Evolutionary conservation across 2,113 vertebrate genomes (phyloP).

Genomic region (Protobothrops mucrosquamatus): DNA sequence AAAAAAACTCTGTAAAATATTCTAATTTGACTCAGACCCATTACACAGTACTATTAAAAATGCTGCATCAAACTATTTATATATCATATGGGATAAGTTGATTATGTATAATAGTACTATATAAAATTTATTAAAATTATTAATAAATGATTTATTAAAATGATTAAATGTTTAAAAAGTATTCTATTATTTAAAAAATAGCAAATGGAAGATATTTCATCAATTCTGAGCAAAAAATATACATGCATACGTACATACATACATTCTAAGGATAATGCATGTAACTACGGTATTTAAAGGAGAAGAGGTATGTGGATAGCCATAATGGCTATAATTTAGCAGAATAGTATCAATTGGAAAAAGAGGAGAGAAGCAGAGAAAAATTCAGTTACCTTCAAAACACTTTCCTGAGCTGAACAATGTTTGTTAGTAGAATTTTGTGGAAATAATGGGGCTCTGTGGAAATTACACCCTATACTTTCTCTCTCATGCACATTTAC

Average conservation of each 20-base stretch:
- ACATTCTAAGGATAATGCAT: background rate
- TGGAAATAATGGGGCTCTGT: background rate
- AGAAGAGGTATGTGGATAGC: background rate
- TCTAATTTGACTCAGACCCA: background rate
- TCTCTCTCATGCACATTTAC: background rate
- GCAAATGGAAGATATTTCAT: background rate
- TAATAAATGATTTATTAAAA: background rate
- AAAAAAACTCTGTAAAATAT: background rate
- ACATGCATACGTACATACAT: too few species aligned
- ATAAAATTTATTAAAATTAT: background rate
- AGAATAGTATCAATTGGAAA: background rate
- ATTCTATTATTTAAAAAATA: background rate
- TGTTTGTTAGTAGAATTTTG: background rate
- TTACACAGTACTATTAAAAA: background rate
- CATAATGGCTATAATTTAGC: background rate
- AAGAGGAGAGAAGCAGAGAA: background rate
- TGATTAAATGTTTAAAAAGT: background rate
- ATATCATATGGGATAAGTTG: background rate
- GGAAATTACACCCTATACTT: background rate
- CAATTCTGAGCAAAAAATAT: background rate
- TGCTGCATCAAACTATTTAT: background rate
- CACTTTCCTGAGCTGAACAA: background rate
- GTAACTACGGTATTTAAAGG: background rate
- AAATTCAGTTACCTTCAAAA: background rate
- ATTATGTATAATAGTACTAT: background rate